Conservation (phyloP, 2,888 invertebrate genomes). For the Sarcophaga rosellei region DNA sequence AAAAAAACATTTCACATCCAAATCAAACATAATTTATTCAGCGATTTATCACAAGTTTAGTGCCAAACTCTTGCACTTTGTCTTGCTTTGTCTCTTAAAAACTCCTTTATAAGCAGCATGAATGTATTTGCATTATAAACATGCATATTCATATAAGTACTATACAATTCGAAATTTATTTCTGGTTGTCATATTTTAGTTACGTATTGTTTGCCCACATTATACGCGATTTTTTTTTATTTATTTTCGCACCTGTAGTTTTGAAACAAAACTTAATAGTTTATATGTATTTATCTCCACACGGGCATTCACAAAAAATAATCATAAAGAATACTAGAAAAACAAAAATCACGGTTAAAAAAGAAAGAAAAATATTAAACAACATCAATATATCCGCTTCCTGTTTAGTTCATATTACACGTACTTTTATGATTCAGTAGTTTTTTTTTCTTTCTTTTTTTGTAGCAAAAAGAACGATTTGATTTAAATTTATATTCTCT, state of each 20-base stretch:
- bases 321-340: neutral
- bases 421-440: neutral
- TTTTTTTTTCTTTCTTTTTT: neutral
- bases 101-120: too few relatives aligned
- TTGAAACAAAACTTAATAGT: slow-evolving; percentile 25
- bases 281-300: neutral
- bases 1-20: too few relatives aligned
- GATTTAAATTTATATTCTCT: slow-evolving; percentile 19
- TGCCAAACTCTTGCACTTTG: too few relatives aligned
- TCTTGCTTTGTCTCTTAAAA: too few relatives aligned
- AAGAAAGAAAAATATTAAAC: neutral
- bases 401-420: slow-evolving; percentile 35
- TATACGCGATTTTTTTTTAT: slow-evolving; percentile 17
- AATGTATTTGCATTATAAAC: too few relatives aligned
- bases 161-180: neutral
- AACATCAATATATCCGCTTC: slow-evolving; percentile 44
- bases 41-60: too few relatives aligned
- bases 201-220: neutral
- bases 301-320: neutral
- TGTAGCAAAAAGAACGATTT: slow-evolving; percentile 43
- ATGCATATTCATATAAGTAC: too few relatives aligned
- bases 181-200: slow-evolving; percentile 6
- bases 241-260: neutral
- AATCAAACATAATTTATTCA: too few relatives aligned
- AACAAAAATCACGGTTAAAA: neutral